Conservation (phyloP, 35 echinoderm and acorn worm genomes). For the Lytechinus variegatus region DNA sequence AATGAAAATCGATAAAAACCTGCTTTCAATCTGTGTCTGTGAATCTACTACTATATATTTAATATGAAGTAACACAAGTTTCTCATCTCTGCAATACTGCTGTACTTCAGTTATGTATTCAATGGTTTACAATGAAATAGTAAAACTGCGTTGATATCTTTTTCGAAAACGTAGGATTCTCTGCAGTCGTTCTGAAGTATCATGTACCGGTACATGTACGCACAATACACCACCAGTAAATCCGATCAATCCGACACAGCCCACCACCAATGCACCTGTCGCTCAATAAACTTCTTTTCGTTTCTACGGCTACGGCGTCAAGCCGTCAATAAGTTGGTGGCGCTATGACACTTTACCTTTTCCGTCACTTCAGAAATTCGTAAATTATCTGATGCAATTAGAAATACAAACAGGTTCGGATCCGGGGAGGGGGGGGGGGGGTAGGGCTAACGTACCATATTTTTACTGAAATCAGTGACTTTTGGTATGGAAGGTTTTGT, state of each 20-base stretch:
- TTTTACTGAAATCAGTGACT: too few relatives aligned
- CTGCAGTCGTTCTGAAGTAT: neutral
- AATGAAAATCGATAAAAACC: neutral
- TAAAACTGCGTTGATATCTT: neutral
- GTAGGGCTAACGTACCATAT: too few relatives aligned
- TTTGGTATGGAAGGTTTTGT: too few relatives aligned
- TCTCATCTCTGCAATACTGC: too few relatives aligned
- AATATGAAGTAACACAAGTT: too few relatives aligned
- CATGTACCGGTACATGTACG: neutral
- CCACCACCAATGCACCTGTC: slow-evolving; percentile 1
- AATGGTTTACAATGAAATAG: neutral
- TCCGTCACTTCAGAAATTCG: neutral
- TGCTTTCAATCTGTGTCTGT: neutral
- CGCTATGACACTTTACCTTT: neutral
- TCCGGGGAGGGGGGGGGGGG: too few relatives aligned
- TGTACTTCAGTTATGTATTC: too few relatives aligned
- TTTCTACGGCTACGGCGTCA: slow-evolving; percentile 8
- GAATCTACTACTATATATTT: too few relatives aligned
- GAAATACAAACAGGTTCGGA: too few relatives aligned
- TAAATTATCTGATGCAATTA: too few relatives aligned
- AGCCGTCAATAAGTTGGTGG: neutral
- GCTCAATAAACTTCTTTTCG: neutral
- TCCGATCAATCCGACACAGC: neutral
- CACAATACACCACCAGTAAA: neutral
- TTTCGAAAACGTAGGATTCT: neutral